phyloP scores from a whole-genome alignment of 2,888 invertebrate species.

The Drosophila phalerata region DNA sequence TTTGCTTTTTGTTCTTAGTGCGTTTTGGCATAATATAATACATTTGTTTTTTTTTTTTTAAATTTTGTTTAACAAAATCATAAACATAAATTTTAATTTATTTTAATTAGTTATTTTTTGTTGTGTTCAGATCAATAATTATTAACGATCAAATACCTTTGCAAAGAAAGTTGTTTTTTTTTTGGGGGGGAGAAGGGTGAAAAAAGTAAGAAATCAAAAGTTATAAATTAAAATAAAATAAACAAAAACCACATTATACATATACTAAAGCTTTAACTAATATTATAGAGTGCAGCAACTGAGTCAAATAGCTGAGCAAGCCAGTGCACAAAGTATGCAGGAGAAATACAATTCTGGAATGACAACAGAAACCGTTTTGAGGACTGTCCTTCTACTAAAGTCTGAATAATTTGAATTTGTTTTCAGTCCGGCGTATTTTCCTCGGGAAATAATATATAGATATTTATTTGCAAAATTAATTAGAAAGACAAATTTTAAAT shows the following conservation, averaged over 20 bases:
- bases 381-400: too few relatives aligned
- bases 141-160: conserved; percentile 68
- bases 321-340: conserved; percentile 22
- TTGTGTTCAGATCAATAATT: conserved; percentile 15
- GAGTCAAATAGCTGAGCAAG: conserved; percentile 2
- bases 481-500: too few relatives aligned
- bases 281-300: conserved; percentile 6
- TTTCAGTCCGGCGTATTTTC: too few relatives aligned
- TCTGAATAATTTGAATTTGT: too few relatives aligned
- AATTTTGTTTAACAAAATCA: conserved; percentile 61
- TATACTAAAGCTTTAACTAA: conserved; percentile 24
- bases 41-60: conserved; percentile 26
- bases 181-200: conserved; percentile 30
- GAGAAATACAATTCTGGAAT: background rate
- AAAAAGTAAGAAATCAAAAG: conserved; percentile 71
- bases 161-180: conserved; percentile 38
- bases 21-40: conserved; percentile 60
- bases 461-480: too few relatives aligned
- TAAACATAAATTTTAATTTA: conserved; percentile 28
- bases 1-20: conserved; percentile 61
- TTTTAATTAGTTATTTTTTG: conserved; percentile 27
- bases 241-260: conserved; percentile 53
- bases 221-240: conserved; percentile 70
- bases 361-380: too few relatives aligned
- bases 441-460: too few relatives aligned